Evolutionary conservation across 2,888 invertebrate species (phyloP).

Genomic region (Yponomeuta malinellus): DNA sequence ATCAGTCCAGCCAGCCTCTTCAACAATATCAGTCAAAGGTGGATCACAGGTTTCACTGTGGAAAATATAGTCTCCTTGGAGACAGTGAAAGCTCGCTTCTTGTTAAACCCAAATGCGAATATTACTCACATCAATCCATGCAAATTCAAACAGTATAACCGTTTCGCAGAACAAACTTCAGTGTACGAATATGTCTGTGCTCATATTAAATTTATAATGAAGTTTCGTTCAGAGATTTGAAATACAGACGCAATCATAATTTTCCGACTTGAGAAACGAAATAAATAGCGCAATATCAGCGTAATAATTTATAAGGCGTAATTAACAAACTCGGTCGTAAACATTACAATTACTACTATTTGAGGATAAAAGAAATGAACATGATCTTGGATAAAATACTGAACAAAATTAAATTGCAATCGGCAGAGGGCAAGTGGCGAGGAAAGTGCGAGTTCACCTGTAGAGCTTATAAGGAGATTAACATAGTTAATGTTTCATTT

Average conservation of each 20-base stretch:
- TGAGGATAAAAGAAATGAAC: background rate
- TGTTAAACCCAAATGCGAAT: background rate
- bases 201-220: conserved; percentile 38
- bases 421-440: background rate
- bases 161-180: conserved; percentile 24
- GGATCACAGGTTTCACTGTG: background rate
- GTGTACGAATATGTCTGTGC: conserved; percentile 3
- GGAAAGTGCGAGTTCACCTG: background rate
- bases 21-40: background rate
- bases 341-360: background rate
- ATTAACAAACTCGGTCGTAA: conserved; percentile 17
- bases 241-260: conserved; percentile 36
- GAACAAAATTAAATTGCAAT: background rate
- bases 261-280: conserved; percentile 40
- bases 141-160: background rate
- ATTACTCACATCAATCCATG: background rate
- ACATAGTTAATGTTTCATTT: too few species aligned
- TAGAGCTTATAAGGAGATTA: too few species aligned
- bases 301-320: conserved; percentile 16
- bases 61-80: conserved; percentile 1
- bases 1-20: background rate
- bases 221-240: conserved; percentile 36
- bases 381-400: background rate
- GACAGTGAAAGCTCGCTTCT: background rate
- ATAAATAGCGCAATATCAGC: conserved; percentile 17